Base-by-base conservation (phyloP, 2,113 vertebrate species). In the Cynopterus brachyotis region DNA sequence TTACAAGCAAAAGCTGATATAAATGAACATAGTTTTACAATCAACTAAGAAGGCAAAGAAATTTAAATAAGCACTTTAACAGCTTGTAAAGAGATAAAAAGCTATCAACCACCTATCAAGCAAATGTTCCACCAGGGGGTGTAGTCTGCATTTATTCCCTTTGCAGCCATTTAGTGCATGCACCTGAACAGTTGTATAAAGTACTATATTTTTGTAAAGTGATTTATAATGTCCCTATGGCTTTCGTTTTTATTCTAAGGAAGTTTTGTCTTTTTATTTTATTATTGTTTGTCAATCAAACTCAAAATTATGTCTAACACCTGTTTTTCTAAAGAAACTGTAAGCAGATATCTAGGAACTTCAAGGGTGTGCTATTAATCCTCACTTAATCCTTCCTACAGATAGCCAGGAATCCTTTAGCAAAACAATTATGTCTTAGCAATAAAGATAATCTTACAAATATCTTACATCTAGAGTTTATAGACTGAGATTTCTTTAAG, bases 111-210 rank as follows among this genome's bases (percentile, higher is more conserved):
- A 73, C n/a, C 55, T 95, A 91, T 57, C 95, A 94, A 95, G 80
- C 40, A 59, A 82, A 75, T 24, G 81, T 17, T 95, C 96, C 97
- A 96, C 95, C 92, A 96, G 95, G 95, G 96, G 95, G 95, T 91
- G 93, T 87, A 73, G 72, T 97, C 78, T 89, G 92, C 93, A 85
- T 62, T 96, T 53, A 64, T 40, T 86, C 86, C 60, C 40, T 70
- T 22, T 76, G 83, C 12, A 15, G 69, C 2, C 19, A 45, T 35
- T 50, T 26, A 53, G 7, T 20, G 4, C 26, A 28, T 6, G 40
- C 24, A 95, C 92, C 84, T 55, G 59, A 95, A 82, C 17, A 53
- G 64, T 28, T 75, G n/a, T 42, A 70, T 26, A 24, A 32, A 50
- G 59, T 32, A 59, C 3, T 12, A 0, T 19, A 12, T 83, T 89